Evolutionary conservation across 2,888 invertebrate species (phyloP), one percentile per base, ranked within the genome.

Genomic region (Phorcus lineatus): DNA sequence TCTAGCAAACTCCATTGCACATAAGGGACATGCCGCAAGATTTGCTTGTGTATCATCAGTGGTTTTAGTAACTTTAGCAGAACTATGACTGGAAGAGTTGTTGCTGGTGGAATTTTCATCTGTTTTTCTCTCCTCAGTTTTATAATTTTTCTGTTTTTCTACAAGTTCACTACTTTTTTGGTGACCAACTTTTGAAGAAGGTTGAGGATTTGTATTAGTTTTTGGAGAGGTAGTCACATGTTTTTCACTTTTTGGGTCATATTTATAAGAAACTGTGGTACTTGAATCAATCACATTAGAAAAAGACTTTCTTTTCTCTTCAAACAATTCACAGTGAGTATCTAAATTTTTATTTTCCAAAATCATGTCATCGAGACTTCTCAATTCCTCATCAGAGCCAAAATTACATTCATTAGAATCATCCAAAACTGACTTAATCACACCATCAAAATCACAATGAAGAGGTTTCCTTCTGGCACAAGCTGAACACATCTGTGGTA

Each of bases 11-110:
- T 67, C 47, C 57, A 74, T 54, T 53, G 80, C 82, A 55, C 83
- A 84, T 31, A 84, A 67, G 24, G 83, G 83, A 80, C 83, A 84
- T 16, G 78, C 62, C 31, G 74, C 52, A 4, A 84, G 24, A 28
- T 55, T 57, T 24, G 40, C 47, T 40, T 22, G 17, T 7, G 31
- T 36, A 22, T 52, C 16, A 22, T 7, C 24, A 28, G 52, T n/a
- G 13, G 40, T 36, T 11, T n/a, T 47, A 66, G 24, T 11, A 0
- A 31, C 19, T 7, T 2, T 16, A 62, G 24, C 11, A 0, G 17
- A n/a, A n/a, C n/a, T n/a, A n/a, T n/a, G n/a, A n/a, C n/a, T n/a
- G n/a, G n/a, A n/a, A n/a, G n/a, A 13, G 13, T 13, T 28, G 24
- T 24, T 13, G n/a, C 62, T 62, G 0, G 62, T 16, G 3, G 13